Percentiles rank a stretch among this genome's conserved stretches.
Conservation (phyloP, 2,113 vertebrate species). For the Carassius gibelio region DNA sequence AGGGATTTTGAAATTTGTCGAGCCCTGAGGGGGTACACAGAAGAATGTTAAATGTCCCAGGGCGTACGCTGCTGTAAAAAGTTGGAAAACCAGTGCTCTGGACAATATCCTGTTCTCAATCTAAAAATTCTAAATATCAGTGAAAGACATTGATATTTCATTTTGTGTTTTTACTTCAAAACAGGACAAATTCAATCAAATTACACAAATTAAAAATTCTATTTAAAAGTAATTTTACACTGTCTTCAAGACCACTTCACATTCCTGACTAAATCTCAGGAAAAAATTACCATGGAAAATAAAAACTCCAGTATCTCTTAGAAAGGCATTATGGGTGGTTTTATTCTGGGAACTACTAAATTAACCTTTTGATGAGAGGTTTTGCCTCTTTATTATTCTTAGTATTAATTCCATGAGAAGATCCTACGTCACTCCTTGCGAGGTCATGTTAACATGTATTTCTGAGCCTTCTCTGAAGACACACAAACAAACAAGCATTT, state of each 20-base stretch:
- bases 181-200: not conserved
- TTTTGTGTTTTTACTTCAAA: not conserved
- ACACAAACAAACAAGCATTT: slow-evolving; percentile 25
- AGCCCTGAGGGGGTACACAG: too few relatives aligned
- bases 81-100: not conserved
- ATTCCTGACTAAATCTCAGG: not conserved
- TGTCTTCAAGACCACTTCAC: not conserved
- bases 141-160: too few relatives aligned
- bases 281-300: not conserved
- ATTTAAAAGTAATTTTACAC: not conserved
- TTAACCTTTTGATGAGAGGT: not conserved
- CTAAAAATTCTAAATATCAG: not conserved
- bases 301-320: not conserved
- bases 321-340: not conserved
- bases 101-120: not conserved
- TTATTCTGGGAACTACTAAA: not conserved
- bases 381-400: not conserved
- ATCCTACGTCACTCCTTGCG: not conserved
- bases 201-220: not conserved
- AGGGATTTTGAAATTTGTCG: too few relatives aligned
- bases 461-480: slow-evolving; percentile 15
- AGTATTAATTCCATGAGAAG: slow-evolving; percentile 8
- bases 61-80: too few relatives aligned
- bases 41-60: too few relatives aligned
- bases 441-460: not conserved